Conservation (phyloP, 2,888 invertebrate genomes). For the Campoletis raptor region DNA sequence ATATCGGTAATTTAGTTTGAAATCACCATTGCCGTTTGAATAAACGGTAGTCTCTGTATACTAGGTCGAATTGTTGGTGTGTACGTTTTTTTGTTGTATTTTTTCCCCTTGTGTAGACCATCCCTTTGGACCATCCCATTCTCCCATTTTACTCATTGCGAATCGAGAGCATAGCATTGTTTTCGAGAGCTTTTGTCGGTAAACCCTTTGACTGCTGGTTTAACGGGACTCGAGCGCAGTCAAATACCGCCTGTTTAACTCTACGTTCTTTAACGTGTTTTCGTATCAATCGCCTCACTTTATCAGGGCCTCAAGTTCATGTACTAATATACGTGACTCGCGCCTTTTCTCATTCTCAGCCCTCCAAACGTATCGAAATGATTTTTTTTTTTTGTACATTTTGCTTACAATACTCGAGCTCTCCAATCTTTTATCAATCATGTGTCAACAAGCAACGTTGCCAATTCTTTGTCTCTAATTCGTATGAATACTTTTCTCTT, state of each 20-base stretch:
- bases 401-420: background rate
- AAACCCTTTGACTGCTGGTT: constrained; percentile 69
- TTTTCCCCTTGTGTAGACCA: constrained; percentile 15
- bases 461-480: constrained; percentile 42
- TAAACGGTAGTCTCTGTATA: constrained; percentile 58
- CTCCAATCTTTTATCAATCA: constrained; percentile 30
- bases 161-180: constrained; percentile 70
- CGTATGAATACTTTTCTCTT: background rate
- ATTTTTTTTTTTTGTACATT: constrained; percentile 29
- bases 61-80: constrained; percentile 40
- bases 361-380: background rate
- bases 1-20: constrained; percentile 74
- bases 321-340: background rate
- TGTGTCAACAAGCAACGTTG: constrained; percentile 30
- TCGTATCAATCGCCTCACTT: background rate
- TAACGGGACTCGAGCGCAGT: constrained; percentile 43
- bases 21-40: constrained; percentile 69
- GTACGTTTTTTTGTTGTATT: constrained; percentile 23
- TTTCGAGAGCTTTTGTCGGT: constrained; percentile 71
- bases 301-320: background rate
- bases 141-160: constrained; percentile 61
- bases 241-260: constrained; percentile 49
- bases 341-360: background rate
- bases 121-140: constrained; percentile 46
- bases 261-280: constrained; percentile 11